Percentiles rank a stretch among this genome's conserved stretches.
These are phyloP conservation scores for Cosmia trapezina DNA, from an alignment of 2,888 invertebrate species.

Conservation along the genomic window DNA sequence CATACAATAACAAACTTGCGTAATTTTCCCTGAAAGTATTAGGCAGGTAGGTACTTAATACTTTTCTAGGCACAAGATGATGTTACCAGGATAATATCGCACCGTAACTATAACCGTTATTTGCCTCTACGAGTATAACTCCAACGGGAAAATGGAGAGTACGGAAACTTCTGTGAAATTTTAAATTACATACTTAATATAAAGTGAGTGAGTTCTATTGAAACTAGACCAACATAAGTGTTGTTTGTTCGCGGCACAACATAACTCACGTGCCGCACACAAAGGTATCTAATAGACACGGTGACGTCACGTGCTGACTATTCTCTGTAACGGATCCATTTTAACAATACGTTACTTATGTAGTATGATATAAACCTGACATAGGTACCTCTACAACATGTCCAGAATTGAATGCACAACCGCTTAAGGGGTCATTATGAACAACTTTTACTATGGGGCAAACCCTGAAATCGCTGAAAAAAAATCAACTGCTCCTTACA, in stretches of 20 bases:
- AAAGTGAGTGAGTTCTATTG: conserved; percentile 4
- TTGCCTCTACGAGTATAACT: background rate
- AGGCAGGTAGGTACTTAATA: too few relatives aligned
- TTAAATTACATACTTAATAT: background rate
- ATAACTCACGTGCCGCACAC: conserved; percentile 18
- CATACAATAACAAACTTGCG: background rate
- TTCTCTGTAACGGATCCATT: conserved; percentile 6
- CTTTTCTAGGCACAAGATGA: background rate
- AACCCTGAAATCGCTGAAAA: too few relatives aligned
- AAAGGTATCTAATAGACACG: conserved; percentile 10
- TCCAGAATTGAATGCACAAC: too few relatives aligned
- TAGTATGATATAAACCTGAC: background rate
- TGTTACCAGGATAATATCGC: background rate
- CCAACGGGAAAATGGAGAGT: background rate
- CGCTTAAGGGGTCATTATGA: too few relatives aligned
- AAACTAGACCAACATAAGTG: conserved; percentile 12
- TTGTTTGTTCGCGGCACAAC: conserved; percentile 17
- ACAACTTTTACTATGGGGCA: too few relatives aligned
- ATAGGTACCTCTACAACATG: too few relatives aligned
- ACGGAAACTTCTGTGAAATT: background rate
- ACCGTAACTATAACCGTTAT: too few relatives aligned
- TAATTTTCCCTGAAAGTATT: background rate
- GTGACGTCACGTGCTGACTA: conserved; percentile 20
- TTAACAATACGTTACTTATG: background rate
- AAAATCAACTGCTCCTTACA: too few relatives aligned